A percentile compares a stretch with the other conserved stretches of the same genome.
These are phyloP conservation scores for Papilio glaucus DNA, from an alignment of 1,140 invertebrate species.

Conservation along the genomic window DNA sequence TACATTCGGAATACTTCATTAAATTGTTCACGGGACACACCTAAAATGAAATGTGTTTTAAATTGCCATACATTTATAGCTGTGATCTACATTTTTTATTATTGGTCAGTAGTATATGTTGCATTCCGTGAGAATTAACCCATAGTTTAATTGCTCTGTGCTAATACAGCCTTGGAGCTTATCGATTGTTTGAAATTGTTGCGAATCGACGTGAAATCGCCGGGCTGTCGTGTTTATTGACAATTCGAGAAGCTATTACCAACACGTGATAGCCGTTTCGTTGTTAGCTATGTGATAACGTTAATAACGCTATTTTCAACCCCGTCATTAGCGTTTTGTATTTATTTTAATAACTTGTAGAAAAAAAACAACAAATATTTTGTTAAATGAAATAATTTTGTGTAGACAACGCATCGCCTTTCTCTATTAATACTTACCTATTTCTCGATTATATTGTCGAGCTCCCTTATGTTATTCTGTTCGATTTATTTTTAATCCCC, in stretches of 20 bases:
- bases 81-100: conserved; percentile 2
- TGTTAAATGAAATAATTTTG: background rate
- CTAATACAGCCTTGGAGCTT: background rate
- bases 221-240: conserved; percentile 3
- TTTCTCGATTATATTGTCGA: no score
- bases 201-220: conserved; percentile 16
- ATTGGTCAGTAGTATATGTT: background rate
- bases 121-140: conserved; percentile 21
- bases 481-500: background rate
- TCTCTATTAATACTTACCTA: no score
- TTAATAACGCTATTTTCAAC: background rate
- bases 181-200: conserved; percentile 10
- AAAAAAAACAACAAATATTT: no score
- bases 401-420: no score
- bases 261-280: background rate
- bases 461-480: background rate
- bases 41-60: background rate
- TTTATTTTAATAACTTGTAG: no score
- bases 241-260: conserved; percentile 11
- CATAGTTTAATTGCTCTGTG: background rate
- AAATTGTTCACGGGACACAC: background rate
- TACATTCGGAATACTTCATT: no score
- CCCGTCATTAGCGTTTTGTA: background rate
- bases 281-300: conserved; percentile 11
- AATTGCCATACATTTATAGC: background rate